These are phyloP conservation scores for Phania funesta DNA, from an alignment of 2,888 invertebrate genomes.

Conservation along the genomic window DNA sequence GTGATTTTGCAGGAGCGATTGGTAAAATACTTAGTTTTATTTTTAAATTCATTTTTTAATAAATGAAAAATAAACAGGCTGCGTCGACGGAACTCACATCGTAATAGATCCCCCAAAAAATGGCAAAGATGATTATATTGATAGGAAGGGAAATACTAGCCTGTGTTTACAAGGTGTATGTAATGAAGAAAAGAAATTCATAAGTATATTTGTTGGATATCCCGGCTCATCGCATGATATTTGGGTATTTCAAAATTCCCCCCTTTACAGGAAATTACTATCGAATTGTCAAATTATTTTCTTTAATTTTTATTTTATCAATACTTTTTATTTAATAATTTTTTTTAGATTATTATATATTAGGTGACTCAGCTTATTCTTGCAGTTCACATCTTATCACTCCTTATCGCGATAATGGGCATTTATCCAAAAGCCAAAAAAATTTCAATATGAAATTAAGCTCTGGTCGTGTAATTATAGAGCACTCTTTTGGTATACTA, in stretches of 20 bases:
- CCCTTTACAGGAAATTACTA: conserved; percentile 2
- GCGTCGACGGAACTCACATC: conserved; percentile 46
- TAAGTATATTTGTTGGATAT: conserved; percentile 51
- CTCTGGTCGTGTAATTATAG: conserved; percentile 2
- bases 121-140: conserved; percentile 49
- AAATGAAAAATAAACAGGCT: conserved; percentile 18
- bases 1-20: conserved; percentile 20
- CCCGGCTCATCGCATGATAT: conserved; percentile 58
- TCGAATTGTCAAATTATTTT: conserved; percentile 2
- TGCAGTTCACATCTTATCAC: conserved; percentile 44
- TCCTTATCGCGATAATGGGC: conserved; percentile 46
- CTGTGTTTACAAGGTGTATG: conserved; percentile 44
- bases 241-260: conserved; percentile 35
- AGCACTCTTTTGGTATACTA: conserved; percentile 34
- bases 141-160: conserved; percentile 27
- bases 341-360: no score
- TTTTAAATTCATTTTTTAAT: neutral
- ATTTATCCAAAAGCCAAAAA: conserved; percentile 42
- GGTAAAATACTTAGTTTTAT: conserved; percentile 22
- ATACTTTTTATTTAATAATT: conserved; percentile 11
- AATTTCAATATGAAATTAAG: conserved; percentile 49
- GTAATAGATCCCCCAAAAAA: conserved; percentile 37
- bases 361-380: no score
- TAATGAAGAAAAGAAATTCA: conserved; percentile 54
- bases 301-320: neutral